Evolutionary conservation across 2,113 vertebrate species (phyloP), one percentile per base, ranked within the genome.

Genomic region (Mormyrus iriodes): DNA sequence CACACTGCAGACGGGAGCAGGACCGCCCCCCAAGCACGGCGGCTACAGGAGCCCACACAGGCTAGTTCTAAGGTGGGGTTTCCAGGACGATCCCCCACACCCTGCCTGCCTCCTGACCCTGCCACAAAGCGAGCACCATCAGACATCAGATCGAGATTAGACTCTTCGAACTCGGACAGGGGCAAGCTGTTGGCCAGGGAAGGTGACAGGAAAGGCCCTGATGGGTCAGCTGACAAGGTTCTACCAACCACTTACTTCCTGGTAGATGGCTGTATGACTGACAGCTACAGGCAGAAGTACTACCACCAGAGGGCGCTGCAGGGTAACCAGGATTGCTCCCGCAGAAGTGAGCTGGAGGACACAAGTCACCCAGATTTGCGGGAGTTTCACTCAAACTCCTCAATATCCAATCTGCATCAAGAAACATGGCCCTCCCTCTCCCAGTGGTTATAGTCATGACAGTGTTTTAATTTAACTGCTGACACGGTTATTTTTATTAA

Each of bases 251-350:
- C 98, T 5, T 99, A 98, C 88, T 99, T 99, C 91, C 97, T 97
- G 0, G 98, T 99, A 76, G 98, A 99, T 86, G 95, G 94, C 91
- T 99, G 98, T 92, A 99, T 99, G 98, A 99, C 97, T 1, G 98
- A 99, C 93, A 98, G 97, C 0, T 99, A 99, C 89, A 96, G 98
- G 91, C 90, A 97, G 90, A 98, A 98, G 91, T 99, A 98, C 92
- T 97, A 98, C 61, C 97, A 97, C 91, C 96, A 96, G 93, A 96
- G 94, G 93, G 95, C 97, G 39, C 96, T 93, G 86, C 92, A 96
- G 53, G 93, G 94, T 91, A 93, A 95, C 5, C 95, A 94, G 3
- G 91, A 92, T 0, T 94, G 96, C n/a, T 94, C 95, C 42, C 93
- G 2, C 96, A 95, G 90, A 95, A 84, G 94, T 1, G 94, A 95